phyloP scores from a whole-genome alignment of 2,113 vertebrate genomes.

The Macrotis lagotis region DNA sequence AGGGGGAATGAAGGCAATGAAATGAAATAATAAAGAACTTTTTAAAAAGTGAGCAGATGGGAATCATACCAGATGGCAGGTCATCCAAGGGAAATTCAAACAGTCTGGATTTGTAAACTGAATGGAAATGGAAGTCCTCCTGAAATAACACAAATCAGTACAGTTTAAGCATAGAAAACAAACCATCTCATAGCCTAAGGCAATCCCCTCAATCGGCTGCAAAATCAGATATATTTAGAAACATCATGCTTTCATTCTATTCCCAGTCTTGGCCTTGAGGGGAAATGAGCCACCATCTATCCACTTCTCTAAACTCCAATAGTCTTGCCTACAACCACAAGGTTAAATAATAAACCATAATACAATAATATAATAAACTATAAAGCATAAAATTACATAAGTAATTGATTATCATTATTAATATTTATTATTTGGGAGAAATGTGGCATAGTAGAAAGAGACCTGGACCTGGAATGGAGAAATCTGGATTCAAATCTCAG shows the following conservation, averaged over 20 bases:
- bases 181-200: neutral
- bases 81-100: constrained; percentile 87
- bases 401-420: neutral
- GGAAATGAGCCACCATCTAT: neutral
- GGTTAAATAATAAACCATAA: constrained; percentile 19
- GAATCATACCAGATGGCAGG: constrained; percentile 87
- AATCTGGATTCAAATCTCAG: constrained; percentile 4
- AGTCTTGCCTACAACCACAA: neutral
- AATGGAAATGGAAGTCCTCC: constrained; percentile 91
- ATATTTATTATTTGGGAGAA: constrained; percentile 1
- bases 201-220: neutral
- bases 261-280: neutral
- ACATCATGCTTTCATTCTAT: neutral
- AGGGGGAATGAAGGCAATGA: no score
- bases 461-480: constrained; percentile 41
- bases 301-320: neutral
- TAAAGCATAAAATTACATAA: no score
- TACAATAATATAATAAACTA: no score
- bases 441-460: constrained; percentile 36
- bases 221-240: neutral
- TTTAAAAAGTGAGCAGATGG: constrained; percentile 53
- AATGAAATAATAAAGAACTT: constrained; percentile 32
- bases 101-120: constrained; percentile 94
- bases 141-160: constrained; percentile 82
- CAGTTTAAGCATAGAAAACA: constrained; percentile 61